Evolutionary conservation across 2,797 vertebrate species (phyloP).

Genomic region (Sphaeramia orbicularis): DNA sequence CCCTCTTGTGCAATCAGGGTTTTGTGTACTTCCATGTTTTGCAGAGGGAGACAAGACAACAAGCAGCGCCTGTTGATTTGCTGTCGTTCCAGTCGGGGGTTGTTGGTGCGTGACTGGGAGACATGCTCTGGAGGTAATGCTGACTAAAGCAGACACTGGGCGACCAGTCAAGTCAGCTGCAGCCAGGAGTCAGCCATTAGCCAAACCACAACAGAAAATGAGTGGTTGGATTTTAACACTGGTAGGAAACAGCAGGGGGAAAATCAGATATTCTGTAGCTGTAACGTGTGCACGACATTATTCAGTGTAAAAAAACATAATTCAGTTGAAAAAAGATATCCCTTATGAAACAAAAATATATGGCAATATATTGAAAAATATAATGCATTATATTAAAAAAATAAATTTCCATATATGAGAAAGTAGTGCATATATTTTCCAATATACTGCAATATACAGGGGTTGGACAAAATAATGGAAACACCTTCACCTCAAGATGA

Average conservation of each 20-base stretch:
- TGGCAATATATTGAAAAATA: no score
- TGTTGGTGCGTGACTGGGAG: constrained; percentile 71
- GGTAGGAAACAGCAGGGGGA: constrained; percentile 34
- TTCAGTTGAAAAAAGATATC: no score
- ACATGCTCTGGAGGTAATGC: constrained; percentile 59
- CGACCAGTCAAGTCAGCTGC: constrained; percentile 39
- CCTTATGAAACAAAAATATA: no score
- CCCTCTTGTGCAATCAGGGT: constrained; percentile 63
- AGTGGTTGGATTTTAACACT: constrained; percentile 56
- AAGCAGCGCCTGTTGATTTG: constrained; percentile 70
- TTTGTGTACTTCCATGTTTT: constrained; percentile 67
- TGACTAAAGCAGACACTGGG: constrained; percentile 65
- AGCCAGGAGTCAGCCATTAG: constrained; percentile 57
- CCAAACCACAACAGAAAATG: constrained; percentile 58
- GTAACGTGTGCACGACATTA: no score
- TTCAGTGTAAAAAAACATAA: no score
- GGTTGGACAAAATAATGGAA: no score
- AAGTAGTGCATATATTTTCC: no score
- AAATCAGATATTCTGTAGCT: constrained; percentile 22
- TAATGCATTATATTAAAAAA: no score
- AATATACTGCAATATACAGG: no score
- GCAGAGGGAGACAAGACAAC: constrained; percentile 63
- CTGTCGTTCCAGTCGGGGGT: constrained; percentile 58
- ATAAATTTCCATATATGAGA: no score
- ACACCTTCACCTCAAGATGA: no score